Percentiles rank a stretch among this genome's conserved stretches.
These are phyloP conservation scores for Silurus asotus DNA, from an alignment of 2,113 vertebrate genomes.

Conservation along the genomic window DNA sequence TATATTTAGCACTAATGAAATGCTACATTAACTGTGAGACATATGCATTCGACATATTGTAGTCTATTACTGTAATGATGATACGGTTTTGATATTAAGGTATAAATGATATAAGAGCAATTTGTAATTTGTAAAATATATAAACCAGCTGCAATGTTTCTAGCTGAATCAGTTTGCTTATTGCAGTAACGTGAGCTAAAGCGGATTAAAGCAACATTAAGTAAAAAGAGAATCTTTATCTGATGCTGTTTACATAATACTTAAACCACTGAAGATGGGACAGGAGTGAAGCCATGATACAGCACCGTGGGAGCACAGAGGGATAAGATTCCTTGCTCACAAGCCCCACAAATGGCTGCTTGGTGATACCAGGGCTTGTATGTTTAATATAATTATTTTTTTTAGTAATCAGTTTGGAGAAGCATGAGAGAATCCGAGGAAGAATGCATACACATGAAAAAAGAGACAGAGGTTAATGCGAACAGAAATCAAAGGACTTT, in stretches of 20 bases:
- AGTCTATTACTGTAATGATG: not conserved
- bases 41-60: not conserved
- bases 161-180: not conserved
- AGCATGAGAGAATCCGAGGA: not conserved
- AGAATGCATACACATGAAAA: too few species aligned
- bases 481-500: not conserved
- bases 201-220: not conserved
- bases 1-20: not conserved
- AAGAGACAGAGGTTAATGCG: not conserved
- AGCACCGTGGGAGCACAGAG: too few species aligned
- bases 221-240: not conserved
- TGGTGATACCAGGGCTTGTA: too few species aligned
- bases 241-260: not conserved
- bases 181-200: not conserved
- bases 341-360: too few species aligned
- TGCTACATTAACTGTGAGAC: not conserved
- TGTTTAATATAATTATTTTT: not conserved
- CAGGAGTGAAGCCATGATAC: too few species aligned
- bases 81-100: not conserved
- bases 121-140: not conserved
- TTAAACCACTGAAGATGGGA: too few species aligned
- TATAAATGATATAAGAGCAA: not conserved
- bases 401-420: not conserved
- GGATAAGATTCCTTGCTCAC: too few species aligned
- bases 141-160: not conserved